Base-by-base conservation (phyloP, 2,888 invertebrate genomes). In the Drosophila multiciliata region DNA sequence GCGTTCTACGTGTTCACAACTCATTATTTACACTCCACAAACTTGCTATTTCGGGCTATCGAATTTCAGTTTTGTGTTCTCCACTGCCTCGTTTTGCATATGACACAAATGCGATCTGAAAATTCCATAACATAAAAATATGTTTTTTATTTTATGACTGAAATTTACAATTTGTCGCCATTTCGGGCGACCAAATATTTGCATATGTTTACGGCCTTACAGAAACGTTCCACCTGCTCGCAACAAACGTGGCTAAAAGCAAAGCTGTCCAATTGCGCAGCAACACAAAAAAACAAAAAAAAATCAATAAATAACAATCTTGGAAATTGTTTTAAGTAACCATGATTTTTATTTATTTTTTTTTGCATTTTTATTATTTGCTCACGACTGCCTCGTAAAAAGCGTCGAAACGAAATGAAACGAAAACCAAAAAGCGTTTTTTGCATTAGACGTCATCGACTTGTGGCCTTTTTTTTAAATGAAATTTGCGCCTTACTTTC, bases 131-230 rank as follows among this genome's bases (percentile, higher is more conserved):
- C 15, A 48, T 32, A 45, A 65, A 53, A 57, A 42, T 33, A 48
- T 62, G 29, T 63, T 64, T 50, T 50, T 1, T 23, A 45, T 20
- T 60, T 58, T 66, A 50, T 50, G 66, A 61, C 26, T 40, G 23
- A 66, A 70, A 63, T 72, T 72, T 69, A 80, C 80, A 75, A 74
- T 75, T 69, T 86, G 83, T 84, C 84, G 75, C 84, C 88, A 76
- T 72, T 67, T 66, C 64, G 69, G 62, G 66, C 67, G 67, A 72
- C 59, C 45, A 86, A 80, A 88, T 86, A 89, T 85, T 89, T 82
- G 87, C 89, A 89, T 85, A 85, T 60, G 53, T 64, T 63, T 69
- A 58, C 58, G 59, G 66, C 7, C 26, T 52, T 58, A 66, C 61
- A 78, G 86, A 78, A 83, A n/a, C 68, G 57, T 75, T 83, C 66